Base-by-base conservation (phyloP, 2,888 invertebrate species). In the Euproctis similis region DNA sequence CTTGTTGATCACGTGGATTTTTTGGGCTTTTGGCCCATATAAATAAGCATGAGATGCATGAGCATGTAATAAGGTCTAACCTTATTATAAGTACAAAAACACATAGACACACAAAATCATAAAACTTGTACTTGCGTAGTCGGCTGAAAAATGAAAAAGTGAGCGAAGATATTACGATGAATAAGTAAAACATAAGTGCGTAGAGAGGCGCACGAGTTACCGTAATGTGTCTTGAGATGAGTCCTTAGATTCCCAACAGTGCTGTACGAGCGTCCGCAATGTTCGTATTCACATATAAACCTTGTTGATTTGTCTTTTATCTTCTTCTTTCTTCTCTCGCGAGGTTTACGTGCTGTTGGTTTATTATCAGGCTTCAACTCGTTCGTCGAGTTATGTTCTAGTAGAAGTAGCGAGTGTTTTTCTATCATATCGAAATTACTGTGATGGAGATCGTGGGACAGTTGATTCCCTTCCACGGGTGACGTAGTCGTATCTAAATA, bases 201-300 rank as follows among this genome's bases (percentile, higher is more conserved):
- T n/a, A n/a, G n/a, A n/a, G n/a, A n/a, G n/a, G n/a, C n/a, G n/a
- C n/a, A n/a, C n/a, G n/a, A n/a, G n/a, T 9, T 30, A 93, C 94
- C 94, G 88, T 90, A 91, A 56, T 95, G 95, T 18, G 93, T 93
- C 84, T 94, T 94, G 84, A 92, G 88, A 67, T 95, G 95, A n/a
- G 94, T 94, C 53, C 92, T 87, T 31, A 95, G 85, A 75, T 95
- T 95, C 24, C 94, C 94, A 39, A 92, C 89, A 7, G 94, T 94
- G 59, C 92, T 94, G 63, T 94, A 94, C 22, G 92, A 91, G 47
- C 93, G 85, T 26, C 85, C 76, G 65, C 94, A 94, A n/a, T 91
- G 92, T 44, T 90, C 89, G 67, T 90, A 93, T 64, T 92, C 90
- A 70, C 94, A 94, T 46, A 86, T 87, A 61, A 90, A 93, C 41